These are phyloP conservation scores for Philopedon plagiatum DNA, from an alignment of 2,888 invertebrate species.

Conservation along the genomic window DNA sequence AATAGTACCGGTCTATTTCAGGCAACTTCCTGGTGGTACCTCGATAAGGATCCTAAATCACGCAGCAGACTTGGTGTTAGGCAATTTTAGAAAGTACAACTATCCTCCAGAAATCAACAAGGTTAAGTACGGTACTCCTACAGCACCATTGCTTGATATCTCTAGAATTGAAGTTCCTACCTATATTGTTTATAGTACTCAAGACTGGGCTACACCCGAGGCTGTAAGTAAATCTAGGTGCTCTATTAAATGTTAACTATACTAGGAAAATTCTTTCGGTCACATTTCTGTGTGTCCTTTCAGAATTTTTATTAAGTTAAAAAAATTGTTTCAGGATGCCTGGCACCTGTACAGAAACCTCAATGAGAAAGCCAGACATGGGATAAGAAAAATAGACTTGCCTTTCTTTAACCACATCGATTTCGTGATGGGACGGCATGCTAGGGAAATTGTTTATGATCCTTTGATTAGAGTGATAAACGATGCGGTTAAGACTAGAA, in stretches of 20 bases:
- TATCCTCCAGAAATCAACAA: constrained; percentile 70
- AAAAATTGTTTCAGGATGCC: constrained; percentile 71
- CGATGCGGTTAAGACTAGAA: constrained; percentile 50
- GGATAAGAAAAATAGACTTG: constrained; percentile 73
- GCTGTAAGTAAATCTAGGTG: constrained; percentile 63
- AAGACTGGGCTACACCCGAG: constrained; percentile 74
- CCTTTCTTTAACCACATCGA: constrained; percentile 81
- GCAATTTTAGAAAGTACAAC: constrained; percentile 71
- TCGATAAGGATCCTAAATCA: constrained; percentile 64
- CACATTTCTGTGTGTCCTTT: background rate
- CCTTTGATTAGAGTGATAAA: constrained; percentile 58
- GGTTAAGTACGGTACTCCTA: constrained; percentile 68
- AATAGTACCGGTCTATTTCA: constrained; percentile 64
- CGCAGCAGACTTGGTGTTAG: constrained; percentile 61
- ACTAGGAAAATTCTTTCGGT: no score
- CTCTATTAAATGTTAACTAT: no score
- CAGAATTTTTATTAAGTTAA: no score
- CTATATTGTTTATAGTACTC: constrained; percentile 72
- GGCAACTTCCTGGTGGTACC: constrained; percentile 65
- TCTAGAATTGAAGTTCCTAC: constrained; percentile 70
- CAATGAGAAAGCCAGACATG: constrained; percentile 68
- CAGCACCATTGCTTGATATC: constrained; percentile 72
- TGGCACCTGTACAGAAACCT: constrained; percentile 72
- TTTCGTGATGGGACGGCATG: constrained; percentile 77
- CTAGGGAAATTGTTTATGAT: constrained; percentile 73